phyloP scores from a whole-genome alignment of 2,113 vertebrate species.

The Zosterops borbonicus region DNA sequence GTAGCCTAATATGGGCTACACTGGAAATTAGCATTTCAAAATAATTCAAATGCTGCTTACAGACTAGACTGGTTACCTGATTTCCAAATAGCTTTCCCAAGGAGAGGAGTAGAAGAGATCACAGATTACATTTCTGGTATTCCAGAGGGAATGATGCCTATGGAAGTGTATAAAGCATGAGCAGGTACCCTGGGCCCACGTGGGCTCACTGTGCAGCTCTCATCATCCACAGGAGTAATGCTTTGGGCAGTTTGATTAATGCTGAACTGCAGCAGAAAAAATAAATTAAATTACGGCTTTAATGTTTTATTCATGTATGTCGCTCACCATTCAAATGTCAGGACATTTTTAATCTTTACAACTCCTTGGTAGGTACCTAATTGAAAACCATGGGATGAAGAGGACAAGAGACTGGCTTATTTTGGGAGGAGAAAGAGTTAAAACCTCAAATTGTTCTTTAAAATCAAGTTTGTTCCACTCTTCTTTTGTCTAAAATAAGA shows the following conservation, averaged over 20 bases:
- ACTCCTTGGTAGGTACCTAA: not conserved
- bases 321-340: not conserved
- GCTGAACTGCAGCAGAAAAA: not conserved
- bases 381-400: not conserved
- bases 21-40: constrained; percentile 24
- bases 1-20: not conserved
- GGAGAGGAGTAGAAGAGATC: not conserved
- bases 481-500: not conserved
- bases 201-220: not conserved
- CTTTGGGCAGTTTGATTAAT: not conserved
- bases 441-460: not conserved
- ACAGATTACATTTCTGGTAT: not conserved
- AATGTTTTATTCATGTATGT: not conserved
- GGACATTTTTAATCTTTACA: not conserved
- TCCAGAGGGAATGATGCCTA: not conserved
- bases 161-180: not conserved
- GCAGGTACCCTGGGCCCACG: accelerated
- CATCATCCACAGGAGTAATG: not conserved
- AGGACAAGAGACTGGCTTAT: not conserved
- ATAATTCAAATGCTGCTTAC: not conserved
- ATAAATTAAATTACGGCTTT: not conserved
- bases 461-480: not conserved
- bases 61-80: not conserved
- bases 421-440: not conserved
- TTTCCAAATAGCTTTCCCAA: not conserved